Percentiles rank a stretch among this genome's conserved stretches.
These are phyloP conservation scores for Cotesia congregata DNA, from an alignment of 2,888 invertebrate genomes.

Conservation along the genomic window DNA sequence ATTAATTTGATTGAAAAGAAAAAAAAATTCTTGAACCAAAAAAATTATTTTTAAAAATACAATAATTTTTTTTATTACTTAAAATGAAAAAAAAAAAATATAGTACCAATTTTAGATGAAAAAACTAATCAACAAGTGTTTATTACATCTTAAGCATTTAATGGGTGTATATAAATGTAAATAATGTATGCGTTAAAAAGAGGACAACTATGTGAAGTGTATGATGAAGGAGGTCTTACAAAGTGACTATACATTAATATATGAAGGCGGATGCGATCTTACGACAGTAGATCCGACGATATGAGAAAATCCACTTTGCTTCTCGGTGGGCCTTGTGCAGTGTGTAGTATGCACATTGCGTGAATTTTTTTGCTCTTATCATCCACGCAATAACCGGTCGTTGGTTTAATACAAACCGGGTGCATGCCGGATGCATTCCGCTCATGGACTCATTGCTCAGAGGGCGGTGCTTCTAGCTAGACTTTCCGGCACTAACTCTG, in stretches of 20 bases:
- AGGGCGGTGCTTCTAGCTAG: conserved; percentile 16
- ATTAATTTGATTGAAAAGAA: too few relatives aligned
- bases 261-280: conserved; percentile 25
- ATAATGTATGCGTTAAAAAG: conserved; percentile 16
- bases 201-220: conserved; percentile 9
- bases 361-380: conserved; percentile 29
- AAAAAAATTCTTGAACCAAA: too few relatives aligned
- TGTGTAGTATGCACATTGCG: conserved; percentile 16
- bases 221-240: conserved; percentile 21
- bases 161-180: conserved; percentile 1
- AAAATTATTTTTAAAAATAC: too few relatives aligned
- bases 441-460: conserved; percentile 13
- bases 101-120: too few relatives aligned
- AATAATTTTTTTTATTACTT: too few relatives aligned
- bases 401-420: conserved; percentile 38
- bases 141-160: background rate
- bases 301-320: conserved; percentile 31
- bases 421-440: conserved; percentile 36
- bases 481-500: conserved; percentile 12
- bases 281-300: conserved; percentile 31
- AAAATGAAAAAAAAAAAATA: too few relatives aligned
- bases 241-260: conserved; percentile 12
- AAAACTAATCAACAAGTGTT: background rate
- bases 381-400: conserved; percentile 42
- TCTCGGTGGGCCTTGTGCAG: conserved; percentile 30